Conservation (phyloP, 2,797 vertebrate genomes). For the Sebastes nivosus region DNA sequence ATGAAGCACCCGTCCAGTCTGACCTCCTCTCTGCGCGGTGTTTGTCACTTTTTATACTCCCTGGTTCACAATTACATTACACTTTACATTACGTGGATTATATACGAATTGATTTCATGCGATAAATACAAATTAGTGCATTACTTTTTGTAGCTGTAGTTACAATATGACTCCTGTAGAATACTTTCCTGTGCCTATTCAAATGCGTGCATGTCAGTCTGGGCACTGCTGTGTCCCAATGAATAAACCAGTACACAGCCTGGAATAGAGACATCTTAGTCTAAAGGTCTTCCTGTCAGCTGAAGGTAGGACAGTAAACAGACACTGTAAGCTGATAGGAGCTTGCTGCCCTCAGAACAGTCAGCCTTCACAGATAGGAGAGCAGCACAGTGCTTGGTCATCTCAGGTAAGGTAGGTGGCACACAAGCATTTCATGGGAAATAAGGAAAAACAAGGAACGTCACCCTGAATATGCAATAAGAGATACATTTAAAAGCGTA, state of each 20-base stretch:
- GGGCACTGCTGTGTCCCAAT: not conserved
- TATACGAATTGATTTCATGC: no score
- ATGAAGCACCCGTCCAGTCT: rapidly evolving
- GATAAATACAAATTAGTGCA: rapidly evolving
- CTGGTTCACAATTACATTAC: no score
- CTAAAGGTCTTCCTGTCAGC: constrained; percentile 29
- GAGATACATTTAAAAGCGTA: not conserved
- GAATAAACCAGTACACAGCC: constrained; percentile 37
- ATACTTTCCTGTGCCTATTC: not conserved
- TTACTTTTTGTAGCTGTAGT: no score
- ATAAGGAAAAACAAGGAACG: not conserved
- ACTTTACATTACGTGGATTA: no score
- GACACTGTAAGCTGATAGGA: constrained; percentile 49
- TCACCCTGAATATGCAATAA: constrained; percentile 6
- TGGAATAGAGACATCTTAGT: constrained; percentile 5
- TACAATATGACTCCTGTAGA: not conserved
- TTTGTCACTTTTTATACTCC: no score
- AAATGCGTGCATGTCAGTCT: not conserved
- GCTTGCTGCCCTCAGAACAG: constrained; percentile 4
- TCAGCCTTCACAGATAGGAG: constrained; percentile 21
- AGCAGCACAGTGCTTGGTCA: not conserved
- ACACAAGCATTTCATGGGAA: not conserved
- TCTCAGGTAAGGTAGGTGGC: not conserved
- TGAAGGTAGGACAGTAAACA: constrained; percentile 37
- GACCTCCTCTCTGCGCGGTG: rapidly evolving